Base-by-base conservation (phyloP, 2,888 invertebrate species). In the Pammene fasciana region DNA sequence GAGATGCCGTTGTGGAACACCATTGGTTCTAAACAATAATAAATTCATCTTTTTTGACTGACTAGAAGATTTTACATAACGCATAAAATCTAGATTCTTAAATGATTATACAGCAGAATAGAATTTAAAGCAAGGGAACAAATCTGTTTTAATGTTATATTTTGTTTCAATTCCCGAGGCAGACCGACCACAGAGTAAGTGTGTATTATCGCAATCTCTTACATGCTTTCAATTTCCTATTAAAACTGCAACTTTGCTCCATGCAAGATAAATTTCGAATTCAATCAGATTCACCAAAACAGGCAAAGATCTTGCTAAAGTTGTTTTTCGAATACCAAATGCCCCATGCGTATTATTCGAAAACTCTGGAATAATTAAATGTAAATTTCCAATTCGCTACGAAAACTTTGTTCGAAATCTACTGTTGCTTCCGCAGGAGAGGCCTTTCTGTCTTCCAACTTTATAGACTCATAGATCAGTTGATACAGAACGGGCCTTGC, bases 401-500 rank as follows among this genome's bases (percentile, higher is more conserved):
- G 11, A 57, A 50, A 64, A 68, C 64, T 68, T 68, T 45, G 56
- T 52, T n/a, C 8, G 41, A 45, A 50, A 64, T 45, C 50, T 41
- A 61, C 55, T 57, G 68, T 64, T 59, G 68, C 64, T 68, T 68
- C 68, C 62, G 67, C 41, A 55, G 50, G 67, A 45, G 61, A 48
- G 67, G 16, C 54, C 64, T 68, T 65, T 68, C 52, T 55, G 70
- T 60, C 70, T 55, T 55, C 48, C 16, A 70, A 70, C 65, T 70
- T 70, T 65, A 70, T 55, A 70, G 70, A 70, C 70, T 46, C 59
- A 59, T 65, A 60, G 65, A 65, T 65, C 60, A 70, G 48, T 65
- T 55, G 70, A 65, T 46, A 65, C 65, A 41, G 65, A 45, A 60
- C 45, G 45, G 43, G 10, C 36, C 36, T 56, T 46, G 55, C 61